Conservation (phyloP, 64 coral and sea anemone genomes). For the Acropora yongei region DNA sequence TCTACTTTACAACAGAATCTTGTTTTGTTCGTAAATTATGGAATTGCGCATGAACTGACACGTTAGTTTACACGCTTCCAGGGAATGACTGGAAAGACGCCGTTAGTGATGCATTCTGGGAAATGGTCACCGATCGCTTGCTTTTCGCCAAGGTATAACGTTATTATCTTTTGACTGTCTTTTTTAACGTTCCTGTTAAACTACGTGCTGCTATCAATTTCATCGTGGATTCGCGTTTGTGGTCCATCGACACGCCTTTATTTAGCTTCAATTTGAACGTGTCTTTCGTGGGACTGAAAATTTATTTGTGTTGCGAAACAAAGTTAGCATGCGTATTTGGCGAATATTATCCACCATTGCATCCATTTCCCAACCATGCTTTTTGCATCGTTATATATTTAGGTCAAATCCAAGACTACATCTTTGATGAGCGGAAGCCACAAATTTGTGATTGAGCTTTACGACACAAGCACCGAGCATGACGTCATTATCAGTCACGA, state of each 20-base stretch:
- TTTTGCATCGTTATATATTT: background rate
- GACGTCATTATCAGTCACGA: constrained; percentile 87
- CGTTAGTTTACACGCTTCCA: background rate
- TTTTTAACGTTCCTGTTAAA: background rate
- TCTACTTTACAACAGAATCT: too few relatives aligned
- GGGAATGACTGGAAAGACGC: constrained; percentile 79
- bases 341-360: too few relatives aligned
- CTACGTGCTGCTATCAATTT: too few relatives aligned
- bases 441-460: constrained; percentile 78
- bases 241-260: too few relatives aligned
- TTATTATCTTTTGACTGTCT: background rate
- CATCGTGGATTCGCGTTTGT: too few relatives aligned
- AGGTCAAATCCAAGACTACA: constrained; percentile 77
- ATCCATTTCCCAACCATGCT: too few relatives aligned
- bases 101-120: constrained; percentile 77
- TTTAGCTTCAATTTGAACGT: too few relatives aligned
- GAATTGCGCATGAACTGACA: background rate
- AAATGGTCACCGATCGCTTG: constrained; percentile 65
- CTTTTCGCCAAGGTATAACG: constrained; percentile 81
- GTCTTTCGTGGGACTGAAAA: too few relatives aligned
- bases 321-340: too few relatives aligned
- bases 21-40: too few relatives aligned
- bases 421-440: constrained; percentile 84
- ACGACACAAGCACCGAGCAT: constrained; percentile 75
- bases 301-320: too few relatives aligned